Evolutionary conservation across 2,113 vertebrate species (phyloP), one percentile per base, ranked within the genome.

Genomic region (Clupea harengus): DNA sequence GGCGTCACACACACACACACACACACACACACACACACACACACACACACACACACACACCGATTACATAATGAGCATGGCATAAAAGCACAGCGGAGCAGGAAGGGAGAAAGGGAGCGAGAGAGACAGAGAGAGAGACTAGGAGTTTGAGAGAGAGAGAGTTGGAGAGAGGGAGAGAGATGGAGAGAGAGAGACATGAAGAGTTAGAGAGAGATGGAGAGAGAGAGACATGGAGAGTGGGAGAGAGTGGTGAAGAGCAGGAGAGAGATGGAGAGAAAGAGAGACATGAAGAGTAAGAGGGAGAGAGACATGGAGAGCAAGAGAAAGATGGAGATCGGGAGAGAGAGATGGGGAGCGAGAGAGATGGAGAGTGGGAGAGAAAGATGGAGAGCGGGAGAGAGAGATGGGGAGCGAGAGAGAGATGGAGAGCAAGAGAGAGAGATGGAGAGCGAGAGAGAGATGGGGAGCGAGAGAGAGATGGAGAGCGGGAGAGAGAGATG

Each of bases 51-150:
- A 57, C 20, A 86, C 45, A 82, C 25, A 81, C 80, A 87, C 11
- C 82, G 57, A 86, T 90, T 90, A 88, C 84, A 85, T 89, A 91
- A 90, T 82, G 80, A 86, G 60, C n/a, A 57, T 64, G 84, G 47
- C 60, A 85, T 83, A 81, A 84, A 82, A 82, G 22, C 84, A 83
- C 78, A 54, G 47, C 64, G 72, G 67, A 67, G 22, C 49, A 46
- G 3, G 47, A 60, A 17, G 72, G 11, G 82, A 25, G 15, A 52
- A 28, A 46, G 22, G 18, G 45, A 54, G 64, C 6, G 18, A 81
- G 64, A 57, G 54, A 57, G 5, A 57, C 13, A 57, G 54, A 57
- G 15, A 57, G 54, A 57, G 54, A 22, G 18, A 57, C 13, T 18
- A 5, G 18, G 6, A 28, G 64, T 7, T 0, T 28, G 25, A 25